Conservation (phyloP, 2,888 invertebrate genomes). For the Trissoscelio sp. region DNA sequence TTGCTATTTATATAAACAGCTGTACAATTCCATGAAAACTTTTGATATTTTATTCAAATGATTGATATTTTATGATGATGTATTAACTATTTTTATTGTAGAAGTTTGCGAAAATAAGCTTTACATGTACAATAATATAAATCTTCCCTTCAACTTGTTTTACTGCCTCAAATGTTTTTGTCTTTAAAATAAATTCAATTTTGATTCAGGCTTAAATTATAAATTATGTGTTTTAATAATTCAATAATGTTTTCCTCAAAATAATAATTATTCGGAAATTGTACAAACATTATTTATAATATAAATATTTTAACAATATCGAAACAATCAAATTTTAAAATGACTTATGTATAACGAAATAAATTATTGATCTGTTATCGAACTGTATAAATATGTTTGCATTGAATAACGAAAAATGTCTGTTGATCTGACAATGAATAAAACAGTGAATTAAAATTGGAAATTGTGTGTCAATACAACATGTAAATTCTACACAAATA, state of each 20-base stretch:
- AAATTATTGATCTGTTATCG: neutral
- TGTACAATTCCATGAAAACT: neutral
- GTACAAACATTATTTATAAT: too few species aligned
- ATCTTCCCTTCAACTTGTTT: neutral
- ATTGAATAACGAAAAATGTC: neutral
- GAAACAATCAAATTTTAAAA: too few species aligned
- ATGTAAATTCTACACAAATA: neutral
- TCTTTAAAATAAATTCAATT: too few species aligned
- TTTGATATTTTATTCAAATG: neutral
- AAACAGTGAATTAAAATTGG: neutral
- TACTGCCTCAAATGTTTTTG: too few species aligned
- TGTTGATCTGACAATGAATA: neutral
- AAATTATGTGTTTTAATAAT: too few species aligned
- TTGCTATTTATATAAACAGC: neutral
- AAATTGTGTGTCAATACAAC: neutral
- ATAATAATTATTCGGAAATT: too few species aligned
- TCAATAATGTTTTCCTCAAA: too few species aligned
- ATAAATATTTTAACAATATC: too few species aligned
- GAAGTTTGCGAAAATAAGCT: neutral
- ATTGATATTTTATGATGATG: conserved; percentile 6
- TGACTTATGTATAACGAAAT: conserved; percentile 30
- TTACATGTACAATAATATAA: too few species aligned
- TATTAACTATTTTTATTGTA: neutral
- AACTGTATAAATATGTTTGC: neutral
- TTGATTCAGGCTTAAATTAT: too few species aligned